Conservation (phyloP, 2,888 invertebrate genomes). For the Drosophila anomelani region DNA sequence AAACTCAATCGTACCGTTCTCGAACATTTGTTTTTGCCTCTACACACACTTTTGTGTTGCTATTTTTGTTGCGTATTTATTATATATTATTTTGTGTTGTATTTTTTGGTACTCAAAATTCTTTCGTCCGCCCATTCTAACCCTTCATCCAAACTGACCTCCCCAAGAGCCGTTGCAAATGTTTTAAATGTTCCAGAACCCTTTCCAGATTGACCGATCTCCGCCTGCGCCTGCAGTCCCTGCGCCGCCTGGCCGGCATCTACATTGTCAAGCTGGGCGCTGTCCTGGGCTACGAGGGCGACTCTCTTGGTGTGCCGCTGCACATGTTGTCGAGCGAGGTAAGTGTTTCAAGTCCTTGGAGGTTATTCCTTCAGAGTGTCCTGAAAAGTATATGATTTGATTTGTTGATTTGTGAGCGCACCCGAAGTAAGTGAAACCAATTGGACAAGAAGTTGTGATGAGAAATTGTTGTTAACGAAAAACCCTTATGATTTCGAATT, state of each 20-base stretch:
- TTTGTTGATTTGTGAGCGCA: constrained; percentile 63
- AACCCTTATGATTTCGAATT: constrained; percentile 38
- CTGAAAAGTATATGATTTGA: constrained; percentile 19
- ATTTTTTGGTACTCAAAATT: constrained; percentile 82
- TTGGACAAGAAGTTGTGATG: constrained; percentile 50
- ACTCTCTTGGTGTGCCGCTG: constrained; percentile 86
- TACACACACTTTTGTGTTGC: constrained; percentile 48
- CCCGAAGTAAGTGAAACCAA: constrained; percentile 59
- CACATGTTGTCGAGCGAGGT: constrained; percentile 87
- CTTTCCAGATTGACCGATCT: constrained; percentile 90
- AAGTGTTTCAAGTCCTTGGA: constrained; percentile 77
- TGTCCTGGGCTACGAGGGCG: constrained; percentile 90
- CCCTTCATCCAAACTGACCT: constrained; percentile 72
- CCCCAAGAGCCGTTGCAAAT: constrained; percentile 53
- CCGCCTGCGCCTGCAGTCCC: constrained; percentile 91
- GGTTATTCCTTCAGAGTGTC: constrained; percentile 1
- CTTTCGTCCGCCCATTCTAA: constrained; percentile 84
- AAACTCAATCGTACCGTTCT: constrained; percentile 32
- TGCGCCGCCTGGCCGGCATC: constrained; percentile 92
- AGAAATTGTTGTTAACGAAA: constrained; percentile 17
- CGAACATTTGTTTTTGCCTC: constrained; percentile 46
- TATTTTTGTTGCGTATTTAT: constrained; percentile 66
- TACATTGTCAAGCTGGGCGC: constrained; percentile 93
- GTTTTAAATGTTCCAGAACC: constrained; percentile 82
- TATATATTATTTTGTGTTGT: constrained; percentile 63